Base-by-base conservation (phyloP, 1,140 invertebrate species). In the Neodiprion virginianus region DNA sequence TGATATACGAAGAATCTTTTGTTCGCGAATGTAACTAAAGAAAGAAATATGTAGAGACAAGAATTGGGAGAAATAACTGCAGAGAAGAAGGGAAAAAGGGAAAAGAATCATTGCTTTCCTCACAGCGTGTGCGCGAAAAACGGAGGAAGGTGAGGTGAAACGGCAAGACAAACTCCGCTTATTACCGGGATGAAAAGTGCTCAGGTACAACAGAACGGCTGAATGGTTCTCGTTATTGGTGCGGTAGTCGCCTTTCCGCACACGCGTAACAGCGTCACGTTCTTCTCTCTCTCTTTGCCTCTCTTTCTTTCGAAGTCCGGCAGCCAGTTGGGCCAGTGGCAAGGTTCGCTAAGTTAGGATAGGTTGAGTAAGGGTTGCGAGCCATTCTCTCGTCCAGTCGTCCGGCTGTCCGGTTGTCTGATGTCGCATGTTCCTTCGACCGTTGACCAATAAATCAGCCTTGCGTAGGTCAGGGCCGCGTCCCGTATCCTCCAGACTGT, bases 211-310 rank as follows among this genome's bases (percentile, higher is more conserved):
- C 80, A 11, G 79, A 53, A 11, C n/a, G n/a, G 7, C 68, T 75
- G 72, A 82, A 80, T 79, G 73, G 76, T 77, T 76, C 74, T 82
- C 79, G 76, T 79, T 81, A 81, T 80, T 75, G 75, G 71, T 72
- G 74, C 71, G 77, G 75, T 77, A 67, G 67, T 71, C 73, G 2
- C 28, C 5, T 5, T 61, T 67, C 28, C 65, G 7, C 53, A 40
- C 61, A 49, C 73, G n/a, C 12, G 14, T n/a, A 8, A 48, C 65
- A 47, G n/a, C 28, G 28, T 40, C 1, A 40, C 28, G 28, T 40
- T 40, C 28, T 40, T 40, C 28, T 40, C 28, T 40, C 28, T 40
- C 28, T 40, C 1, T 40, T 5, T 40, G 2, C 4, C 28, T 40
- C 28, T 40, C 28, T 40, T 5, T 61, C 53, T 61, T 8, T 40